A percentile compares a stretch with the other conserved stretches of the same genome.
phyloP scores from a whole-genome alignment of 2,888 invertebrate genomes.

The Meteorus cinctellus region DNA sequence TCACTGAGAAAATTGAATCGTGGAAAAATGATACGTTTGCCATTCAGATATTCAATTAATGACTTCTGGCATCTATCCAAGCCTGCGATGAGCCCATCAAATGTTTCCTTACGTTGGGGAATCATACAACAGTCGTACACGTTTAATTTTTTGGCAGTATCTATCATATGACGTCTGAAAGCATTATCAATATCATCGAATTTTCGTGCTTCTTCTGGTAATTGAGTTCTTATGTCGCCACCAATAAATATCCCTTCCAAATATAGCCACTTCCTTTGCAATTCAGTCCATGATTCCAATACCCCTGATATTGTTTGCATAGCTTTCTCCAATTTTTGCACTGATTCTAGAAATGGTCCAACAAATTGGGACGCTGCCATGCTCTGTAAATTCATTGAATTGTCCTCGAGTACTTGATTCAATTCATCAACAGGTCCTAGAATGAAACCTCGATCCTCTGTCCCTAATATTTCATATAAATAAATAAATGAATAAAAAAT shows the following conservation, averaged over 20 bases:
- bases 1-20: slow-evolving; percentile 96
- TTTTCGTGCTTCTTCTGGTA: slow-evolving; percentile 92
- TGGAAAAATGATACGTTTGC: slow-evolving; percentile 90
- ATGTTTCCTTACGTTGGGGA: slow-evolving; percentile 83
- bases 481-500: slow-evolving; percentile 63
- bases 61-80: slow-evolving; percentile 94
- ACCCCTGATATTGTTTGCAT: slow-evolving; percentile 89
- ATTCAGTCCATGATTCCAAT: slow-evolving; percentile 89
- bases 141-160: slow-evolving; percentile 85
- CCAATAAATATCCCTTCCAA: slow-evolving; percentile 94
- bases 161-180: slow-evolving; percentile 89
- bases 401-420: slow-evolving; percentile 87
- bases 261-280: slow-evolving; percentile 94
- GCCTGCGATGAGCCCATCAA: slow-evolving; percentile 82
- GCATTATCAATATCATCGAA: slow-evolving; percentile 91
- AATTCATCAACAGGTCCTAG: slow-evolving; percentile 90
- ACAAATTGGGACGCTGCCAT: slow-evolving; percentile 94
- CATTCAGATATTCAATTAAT: slow-evolving; percentile 90
- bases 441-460: slow-evolving; percentile 86
- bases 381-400: slow-evolving; percentile 91
- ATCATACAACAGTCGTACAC: slow-evolving; percentile 87
- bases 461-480: slow-evolving; percentile 62
- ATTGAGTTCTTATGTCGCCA: slow-evolving; percentile 88
- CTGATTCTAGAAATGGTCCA: slow-evolving; percentile 88
- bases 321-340: slow-evolving; percentile 90